These are phyloP conservation scores for Aplocera efformata DNA, from an alignment of 2,888 invertebrate species.

Conservation along the genomic window DNA sequence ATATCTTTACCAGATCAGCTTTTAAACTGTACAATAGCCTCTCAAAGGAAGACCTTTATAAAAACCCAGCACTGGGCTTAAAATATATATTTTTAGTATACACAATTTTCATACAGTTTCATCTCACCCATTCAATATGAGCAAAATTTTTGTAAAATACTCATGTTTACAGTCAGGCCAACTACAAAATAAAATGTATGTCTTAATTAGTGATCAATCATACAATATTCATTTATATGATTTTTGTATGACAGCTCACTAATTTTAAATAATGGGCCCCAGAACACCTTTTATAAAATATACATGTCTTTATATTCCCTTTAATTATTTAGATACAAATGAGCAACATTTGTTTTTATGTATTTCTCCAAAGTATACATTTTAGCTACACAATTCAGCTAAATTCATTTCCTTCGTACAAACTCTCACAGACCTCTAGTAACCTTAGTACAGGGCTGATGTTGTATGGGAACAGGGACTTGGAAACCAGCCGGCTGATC, in stretches of 20 bases:
- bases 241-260: too few relatives aligned
- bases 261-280: too few relatives aligned
- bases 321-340: too few relatives aligned
- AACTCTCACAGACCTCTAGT: slow-evolving; percentile 90
- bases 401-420: slow-evolving; percentile 91
- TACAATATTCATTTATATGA: too few relatives aligned
- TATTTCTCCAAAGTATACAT: slow-evolving; percentile 19
- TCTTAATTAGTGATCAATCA: too few relatives aligned
- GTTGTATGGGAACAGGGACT: slow-evolving; percentile 93
- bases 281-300: too few relatives aligned
- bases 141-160: too few relatives aligned
- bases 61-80: slow-evolving; percentile 7
- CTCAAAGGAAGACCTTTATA: slow-evolving; percentile 31
- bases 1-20: slow-evolving; percentile 17
- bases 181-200: too few relatives aligned
- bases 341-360: background rate
- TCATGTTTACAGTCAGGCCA: too few relatives aligned
- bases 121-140: too few relatives aligned
- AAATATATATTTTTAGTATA: background rate
- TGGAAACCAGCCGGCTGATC: slow-evolving; percentile 90
- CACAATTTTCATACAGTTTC: too few relatives aligned
- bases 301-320: too few relatives aligned
- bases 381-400: slow-evolving; percentile 77
- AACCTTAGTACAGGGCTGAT: slow-evolving; percentile 92
- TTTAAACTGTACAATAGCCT: slow-evolving; percentile 27